Base-by-base conservation (phyloP, 2,113 vertebrate species). In the Paratilapia polleni region DNA sequence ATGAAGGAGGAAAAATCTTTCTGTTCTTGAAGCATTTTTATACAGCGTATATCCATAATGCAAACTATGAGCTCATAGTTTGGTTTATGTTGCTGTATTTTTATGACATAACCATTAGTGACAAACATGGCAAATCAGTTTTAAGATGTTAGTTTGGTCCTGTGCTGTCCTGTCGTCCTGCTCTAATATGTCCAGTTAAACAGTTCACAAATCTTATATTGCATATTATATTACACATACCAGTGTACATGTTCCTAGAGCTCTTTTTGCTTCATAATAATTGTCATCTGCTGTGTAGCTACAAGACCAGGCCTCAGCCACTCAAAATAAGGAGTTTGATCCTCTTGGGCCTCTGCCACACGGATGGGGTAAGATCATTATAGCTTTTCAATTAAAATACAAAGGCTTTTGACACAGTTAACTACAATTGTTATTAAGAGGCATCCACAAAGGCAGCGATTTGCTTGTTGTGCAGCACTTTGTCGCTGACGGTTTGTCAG, bases 251-350 rank as follows among this genome's bases (percentile, higher is more conserved):
- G 2, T 15, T 41, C 20, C 15, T 26, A 5, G 8, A 13, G 2
- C 3, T 28, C 15, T 77, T 63, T 75, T 62, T n/a, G 4, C 41
- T 56, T 66, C 4, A 5, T 31, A 28, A 49, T 1, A 63, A 34
- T 17, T 60, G 2, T 86, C 17, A n/a, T 34, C 68, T 54, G 26
- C 13, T 58, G 6, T 85, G 66, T 88, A 97, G 98, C 95, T 96
- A 88, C 98, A 99, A 93, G 98, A 99, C 83, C 97, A 97, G 89
- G 94, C 94, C 61, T 83, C 97, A 73, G 92, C 95, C 24, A 36
- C 96, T 80, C 97, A 97, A 92, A 98, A 96, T 94, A 98, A 99
- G 94, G 97, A 99, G 94, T 99, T 97, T 96, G 98, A 99, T 95
- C 98, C 98, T 78, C 96, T 99, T 63, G 98, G 98, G 49, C 97